Evolutionary conservation across 2,113 vertebrate genomes (phyloP).

Genomic region (Oncorhynchus tshawytscha): DNA sequence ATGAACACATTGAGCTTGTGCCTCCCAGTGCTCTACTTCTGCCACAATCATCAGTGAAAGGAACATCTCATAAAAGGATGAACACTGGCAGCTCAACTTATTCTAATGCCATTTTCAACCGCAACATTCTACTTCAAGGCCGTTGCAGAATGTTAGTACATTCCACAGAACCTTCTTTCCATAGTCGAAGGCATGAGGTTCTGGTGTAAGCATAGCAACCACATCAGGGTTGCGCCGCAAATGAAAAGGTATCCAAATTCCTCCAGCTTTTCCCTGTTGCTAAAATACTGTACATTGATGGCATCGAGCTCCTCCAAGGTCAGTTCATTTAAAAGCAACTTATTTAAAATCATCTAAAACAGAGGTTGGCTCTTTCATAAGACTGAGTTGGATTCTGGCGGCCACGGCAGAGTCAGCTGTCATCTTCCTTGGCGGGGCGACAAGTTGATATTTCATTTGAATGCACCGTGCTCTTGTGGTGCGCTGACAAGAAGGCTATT

Average conservation of each 20-base stretch:
- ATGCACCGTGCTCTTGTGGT: constrained; percentile 49
- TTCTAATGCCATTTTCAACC: neutral
- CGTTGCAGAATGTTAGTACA: no score
- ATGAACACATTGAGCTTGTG: no score
- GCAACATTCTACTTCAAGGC: no score
- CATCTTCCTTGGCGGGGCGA: constrained; percentile 61
- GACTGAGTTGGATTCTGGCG: constrained; percentile 51
- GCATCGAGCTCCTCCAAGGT: constrained; percentile 19
- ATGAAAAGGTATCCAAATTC: neutral
- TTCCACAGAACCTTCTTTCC: no score
- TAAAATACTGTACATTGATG: constrained; percentile 38
- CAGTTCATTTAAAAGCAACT: constrained; percentile 41
- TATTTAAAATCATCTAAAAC: constrained; percentile 51
- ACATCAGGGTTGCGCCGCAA: no score
- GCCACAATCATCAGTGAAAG: no score
- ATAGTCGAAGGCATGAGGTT: no score
- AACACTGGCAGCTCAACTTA: neutral
- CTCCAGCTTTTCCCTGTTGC: constrained; percentile 1
- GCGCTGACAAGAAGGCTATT: constrained; percentile 70
- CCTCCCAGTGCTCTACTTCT: neutral
- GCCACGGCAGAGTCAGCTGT: constrained; percentile 53
- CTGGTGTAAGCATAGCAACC: no score
- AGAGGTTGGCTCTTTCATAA: constrained; percentile 16
- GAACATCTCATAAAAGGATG: no score
- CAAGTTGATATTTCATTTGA: constrained; percentile 76